Evolutionary conservation across 64 coral and sea anemone species (phyloP), one percentile per base, ranked within the genome.

Genomic region (Stylophora pistillata): DNA sequence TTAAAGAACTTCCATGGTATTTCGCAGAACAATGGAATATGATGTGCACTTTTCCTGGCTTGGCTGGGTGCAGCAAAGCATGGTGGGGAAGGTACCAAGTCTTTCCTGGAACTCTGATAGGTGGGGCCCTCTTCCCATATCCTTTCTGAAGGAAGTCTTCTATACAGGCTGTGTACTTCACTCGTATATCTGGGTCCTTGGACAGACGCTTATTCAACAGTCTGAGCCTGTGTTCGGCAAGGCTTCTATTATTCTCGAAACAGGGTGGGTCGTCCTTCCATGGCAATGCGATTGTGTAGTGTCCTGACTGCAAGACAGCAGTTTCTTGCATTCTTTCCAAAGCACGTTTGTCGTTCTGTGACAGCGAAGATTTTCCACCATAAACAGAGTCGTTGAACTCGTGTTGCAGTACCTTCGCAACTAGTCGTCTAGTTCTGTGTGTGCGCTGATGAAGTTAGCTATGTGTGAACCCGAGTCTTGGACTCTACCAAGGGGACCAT

Each of bases 111-210:
- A n/a, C n/a, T n/a, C n/a, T n/a, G n/a, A n/a, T n/a, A n/a, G n/a
- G n/a, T 12, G 86, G 86, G n/a, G 55, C 77, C 74, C 85, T 88
- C 34, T 55, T 75, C 66, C 86, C 87, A 71, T 89, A 94, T 56
- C 17, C 78, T 72, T 85, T 88, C 30, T 94, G 18, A 25, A 89
- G 75, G 21, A 85, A 28, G 18, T 85, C 56, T 15, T 74, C 31
- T 10, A 74, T 74, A 33, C 33, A 74, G 30, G 72, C 29, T 10
- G 72, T 37, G 9, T 74, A 74, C 72, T 74, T 74, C 72, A 37
- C 7, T 17, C 33, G 47, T 29, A 74, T 10, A 37, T 74, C 72
- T 74, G 30, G 72, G 30, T 74, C 30, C 30, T 37, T 74, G 72
- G 30, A 10, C 33, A 37, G 32, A 10, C 72, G 15, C 47, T 33